Evolutionary conservation across 2,888 invertebrate genomes (phyloP).

Genomic region (Carterocephalus palaemon): DNA sequence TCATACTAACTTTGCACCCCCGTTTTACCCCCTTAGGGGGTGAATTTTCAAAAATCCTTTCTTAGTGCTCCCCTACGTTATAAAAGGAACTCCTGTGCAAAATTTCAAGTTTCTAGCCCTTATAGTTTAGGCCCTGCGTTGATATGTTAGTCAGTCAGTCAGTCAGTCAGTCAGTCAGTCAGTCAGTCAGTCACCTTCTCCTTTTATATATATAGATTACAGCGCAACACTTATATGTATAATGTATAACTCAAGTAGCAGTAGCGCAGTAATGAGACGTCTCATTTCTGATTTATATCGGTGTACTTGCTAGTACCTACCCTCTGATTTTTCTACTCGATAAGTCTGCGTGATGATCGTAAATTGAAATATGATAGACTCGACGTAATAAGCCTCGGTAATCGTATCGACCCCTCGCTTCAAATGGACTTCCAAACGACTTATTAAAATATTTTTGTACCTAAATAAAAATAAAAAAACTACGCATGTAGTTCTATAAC

Average conservation of each 20-base stretch:
- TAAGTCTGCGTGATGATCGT: conserved; percentile 74
- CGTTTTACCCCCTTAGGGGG: too few species aligned
- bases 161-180: too few species aligned
- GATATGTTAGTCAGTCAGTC: too few species aligned
- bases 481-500: too few species aligned
- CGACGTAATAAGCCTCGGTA: conserved; percentile 67
- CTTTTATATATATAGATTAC: too few species aligned
- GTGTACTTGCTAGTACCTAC: conserved; percentile 50
- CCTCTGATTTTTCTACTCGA: conserved; percentile 74
- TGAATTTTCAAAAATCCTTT: too few species aligned
- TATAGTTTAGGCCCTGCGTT: too few species aligned
- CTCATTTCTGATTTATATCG: conserved; percentile 71
- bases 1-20: too few species aligned
- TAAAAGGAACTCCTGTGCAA: too few species aligned
- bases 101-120: too few species aligned
- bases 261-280: conserved; percentile 64
- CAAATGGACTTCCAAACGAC: conserved; percentile 45
- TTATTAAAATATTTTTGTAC: conserved; percentile 34
- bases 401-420: conserved; percentile 62
- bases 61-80: too few species aligned
- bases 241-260: conserved; percentile 46
- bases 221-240: conserved; percentile 7
- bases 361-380: conserved; percentile 80
- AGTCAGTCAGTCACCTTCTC: too few species aligned
- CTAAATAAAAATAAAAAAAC: not conserved